phyloP scores from a whole-genome alignment of 2,113 vertebrate genomes.

The Coryphaenoides rupestris region DNA sequence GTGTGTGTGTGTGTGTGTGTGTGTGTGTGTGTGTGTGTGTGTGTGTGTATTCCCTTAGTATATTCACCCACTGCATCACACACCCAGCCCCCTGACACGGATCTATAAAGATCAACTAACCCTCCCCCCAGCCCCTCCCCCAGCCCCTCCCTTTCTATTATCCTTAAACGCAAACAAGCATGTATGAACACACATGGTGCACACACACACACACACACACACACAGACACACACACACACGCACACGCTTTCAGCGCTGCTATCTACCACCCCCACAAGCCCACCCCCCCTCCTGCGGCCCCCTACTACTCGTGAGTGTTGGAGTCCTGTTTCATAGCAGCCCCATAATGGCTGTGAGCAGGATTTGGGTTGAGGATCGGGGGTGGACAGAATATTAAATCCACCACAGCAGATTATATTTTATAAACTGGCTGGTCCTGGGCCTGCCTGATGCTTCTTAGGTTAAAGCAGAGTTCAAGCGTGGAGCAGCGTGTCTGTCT shows the following conservation, averaged over 20 bases:
- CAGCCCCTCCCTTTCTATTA: background rate
- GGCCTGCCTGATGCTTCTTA: slow-evolving; percentile 36
- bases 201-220: slow-evolving; percentile 7
- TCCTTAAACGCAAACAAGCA: slow-evolving; percentile 4
- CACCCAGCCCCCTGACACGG: no score
- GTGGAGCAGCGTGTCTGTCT: slow-evolving; percentile 41
- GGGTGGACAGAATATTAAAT: slow-evolving; percentile 67
- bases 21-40: slow-evolving; percentile 19
- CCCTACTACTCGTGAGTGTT: slow-evolving; percentile 27
- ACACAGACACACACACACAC: slow-evolving; percentile 9
- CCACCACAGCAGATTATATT: slow-evolving; percentile 64
- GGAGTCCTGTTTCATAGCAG: slow-evolving; percentile 57
- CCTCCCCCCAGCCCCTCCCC: no score
- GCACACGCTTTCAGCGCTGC: background rate
- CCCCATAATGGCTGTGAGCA: slow-evolving; percentile 67
- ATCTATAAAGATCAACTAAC: no score
- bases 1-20: background rate
- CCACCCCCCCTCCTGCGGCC: slow-evolving; percentile 32
- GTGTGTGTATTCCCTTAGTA: slow-evolving; percentile 27
- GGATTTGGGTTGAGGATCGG: slow-evolving; percentile 61
- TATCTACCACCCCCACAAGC: slow-evolving; percentile 16
- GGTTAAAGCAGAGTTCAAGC: slow-evolving; percentile 54
- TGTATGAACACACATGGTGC: slow-evolving; percentile 8
- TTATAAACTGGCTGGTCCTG: slow-evolving; percentile 45
- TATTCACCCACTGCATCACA: slow-evolving; percentile 21